A percentile compares a stretch with the other conserved stretches of the same genome.
Conservation (phyloP, 2,113 vertebrate species). For the Elgaria multicarinata region DNA sequence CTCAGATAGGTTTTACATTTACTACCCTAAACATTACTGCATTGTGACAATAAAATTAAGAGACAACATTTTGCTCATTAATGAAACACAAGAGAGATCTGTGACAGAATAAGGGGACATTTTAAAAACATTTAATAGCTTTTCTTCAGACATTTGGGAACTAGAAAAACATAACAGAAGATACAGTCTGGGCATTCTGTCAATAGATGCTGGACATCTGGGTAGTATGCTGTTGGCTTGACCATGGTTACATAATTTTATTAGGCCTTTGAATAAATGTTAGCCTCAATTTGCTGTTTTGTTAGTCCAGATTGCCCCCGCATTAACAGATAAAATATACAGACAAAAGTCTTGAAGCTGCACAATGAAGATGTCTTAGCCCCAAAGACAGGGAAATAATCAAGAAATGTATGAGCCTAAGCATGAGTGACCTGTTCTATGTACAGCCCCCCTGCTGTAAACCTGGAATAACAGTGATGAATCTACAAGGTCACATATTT, state of each 20-base stretch:
- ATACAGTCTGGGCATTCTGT: neutral
- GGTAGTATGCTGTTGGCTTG: neutral
- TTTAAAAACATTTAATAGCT: neutral
- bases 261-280: neutral
- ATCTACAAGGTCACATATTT: neutral
- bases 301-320: neutral
- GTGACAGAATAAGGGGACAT: neutral
- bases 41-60: neutral
- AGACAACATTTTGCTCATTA: neutral
- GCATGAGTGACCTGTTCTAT: constrained; percentile 17
- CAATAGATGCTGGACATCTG: neutral
- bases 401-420: constrained; percentile 18
- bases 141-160: neutral
- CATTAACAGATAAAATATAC: neutral
- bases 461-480: neutral
- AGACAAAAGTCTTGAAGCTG: neutral
- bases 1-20: neutral
- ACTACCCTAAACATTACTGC: neutral
- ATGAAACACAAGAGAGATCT: neutral
- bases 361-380: neutral
- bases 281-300: neutral
- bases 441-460: neutral
- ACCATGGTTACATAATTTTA: neutral
- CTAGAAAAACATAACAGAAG: neutral
- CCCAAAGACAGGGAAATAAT: neutral